A percentile compares a stretch with the other conserved stretches of the same genome.
phyloP scores from a whole-genome alignment of 2,888 invertebrate genomes.

The Papilio protenor region DNA sequence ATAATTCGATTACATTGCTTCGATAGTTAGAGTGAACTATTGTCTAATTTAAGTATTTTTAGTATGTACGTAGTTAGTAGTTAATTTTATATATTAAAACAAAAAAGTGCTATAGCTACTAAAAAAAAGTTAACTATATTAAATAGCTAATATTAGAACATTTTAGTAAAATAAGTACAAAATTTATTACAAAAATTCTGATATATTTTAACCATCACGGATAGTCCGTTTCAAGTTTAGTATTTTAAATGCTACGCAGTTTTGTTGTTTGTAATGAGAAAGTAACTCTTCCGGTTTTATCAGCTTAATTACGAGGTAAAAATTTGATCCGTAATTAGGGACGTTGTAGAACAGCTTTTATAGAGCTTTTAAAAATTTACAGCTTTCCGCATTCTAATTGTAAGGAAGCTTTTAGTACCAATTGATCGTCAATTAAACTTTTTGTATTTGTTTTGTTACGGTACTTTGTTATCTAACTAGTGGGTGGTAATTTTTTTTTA shows the following conservation, averaged over 20 bases:
- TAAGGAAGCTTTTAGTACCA: constrained; percentile 10
- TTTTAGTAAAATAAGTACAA: background rate
- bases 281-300: constrained; percentile 13
- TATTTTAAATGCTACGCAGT: background rate
- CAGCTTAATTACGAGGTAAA: constrained; percentile 18
- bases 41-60: background rate
- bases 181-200: background rate
- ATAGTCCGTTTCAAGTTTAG: background rate
- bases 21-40: background rate
- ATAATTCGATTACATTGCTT: background rate
- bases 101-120: no score
- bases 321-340: constrained; percentile 27
- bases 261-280: background rate
- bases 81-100: background rate
- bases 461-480: background rate
- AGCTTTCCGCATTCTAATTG: constrained; percentile 25
- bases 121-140: no score
- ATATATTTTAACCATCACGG: background rate
- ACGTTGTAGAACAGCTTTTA: constrained; percentile 27
- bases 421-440: constrained; percentile 7
- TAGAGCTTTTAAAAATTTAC: constrained; percentile 35
- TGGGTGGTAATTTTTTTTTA: background rate
- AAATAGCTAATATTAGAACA: no score
- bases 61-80: no score
- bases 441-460: background rate